Conservation (phyloP, 2,113 vertebrate species). For the Sorex araneus region DNA sequence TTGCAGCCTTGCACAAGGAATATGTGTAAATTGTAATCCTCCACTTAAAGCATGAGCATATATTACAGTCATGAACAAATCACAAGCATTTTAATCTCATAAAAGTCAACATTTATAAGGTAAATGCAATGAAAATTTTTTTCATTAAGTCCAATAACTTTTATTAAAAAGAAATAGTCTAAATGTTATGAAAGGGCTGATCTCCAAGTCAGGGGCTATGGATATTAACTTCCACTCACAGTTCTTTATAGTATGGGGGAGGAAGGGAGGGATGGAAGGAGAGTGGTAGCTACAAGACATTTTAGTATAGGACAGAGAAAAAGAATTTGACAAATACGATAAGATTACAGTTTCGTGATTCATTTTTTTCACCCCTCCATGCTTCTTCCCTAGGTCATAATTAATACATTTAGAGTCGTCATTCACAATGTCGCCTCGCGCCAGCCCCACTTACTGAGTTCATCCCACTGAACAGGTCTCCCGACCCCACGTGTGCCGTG, state of each 20-base stretch:
- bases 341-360: not conserved
- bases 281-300: not conserved
- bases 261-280: not conserved
- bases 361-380: not conserved
- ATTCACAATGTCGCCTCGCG: too few species aligned
- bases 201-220: not conserved
- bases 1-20: slow-evolving; percentile 24
- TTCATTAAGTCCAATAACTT: not conserved
- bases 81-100: not conserved
- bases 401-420: too few species aligned
- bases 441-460: slow-evolving; percentile 90
- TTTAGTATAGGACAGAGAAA: not conserved
- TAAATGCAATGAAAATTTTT: not conserved
- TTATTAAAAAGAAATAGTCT: not conserved
- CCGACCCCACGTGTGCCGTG: slow-evolving; percentile 95
- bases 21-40: slow-evolving; percentile 40
- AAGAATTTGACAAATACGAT: not conserved
- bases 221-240: not conserved
- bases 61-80: slow-evolving; percentile 30
- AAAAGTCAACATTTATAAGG: not conserved
- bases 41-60: not conserved
- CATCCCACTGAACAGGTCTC: slow-evolving; percentile 94
- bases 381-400: not conserved
- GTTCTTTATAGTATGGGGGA: not conserved
- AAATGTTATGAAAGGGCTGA: too few species aligned